Conservation (phyloP, 2,797 vertebrate species). For the Pelodytes ibericus region DNA sequence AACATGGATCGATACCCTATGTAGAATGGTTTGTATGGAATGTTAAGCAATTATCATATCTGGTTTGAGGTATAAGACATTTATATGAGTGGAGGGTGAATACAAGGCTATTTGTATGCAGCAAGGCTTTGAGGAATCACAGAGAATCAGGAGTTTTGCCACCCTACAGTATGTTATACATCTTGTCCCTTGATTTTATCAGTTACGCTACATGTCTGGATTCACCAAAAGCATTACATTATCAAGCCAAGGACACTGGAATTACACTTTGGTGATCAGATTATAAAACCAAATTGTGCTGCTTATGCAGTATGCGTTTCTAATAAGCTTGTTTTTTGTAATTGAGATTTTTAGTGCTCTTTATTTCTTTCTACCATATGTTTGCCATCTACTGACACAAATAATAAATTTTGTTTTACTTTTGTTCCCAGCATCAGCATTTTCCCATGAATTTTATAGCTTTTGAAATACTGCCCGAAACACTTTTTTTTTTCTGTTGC, state of each 20-base stretch:
- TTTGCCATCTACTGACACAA: conserved; percentile 52
- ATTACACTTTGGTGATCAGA: conserved; percentile 35
- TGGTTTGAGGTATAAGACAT: no score
- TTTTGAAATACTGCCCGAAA: conserved; percentile 44
- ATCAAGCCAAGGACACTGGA: background rate
- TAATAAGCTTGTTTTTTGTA: conserved; percentile 44
- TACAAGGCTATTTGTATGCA: no score
- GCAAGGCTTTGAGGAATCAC: no score
- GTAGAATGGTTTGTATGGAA: no score
- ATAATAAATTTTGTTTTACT: conserved; percentile 53
- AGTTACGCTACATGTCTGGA: no score
- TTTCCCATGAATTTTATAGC: conserved; percentile 44
- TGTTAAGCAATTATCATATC: no score
- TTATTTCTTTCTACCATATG: conserved; percentile 51
- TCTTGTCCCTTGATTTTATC: no score
- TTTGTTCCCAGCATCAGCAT: conserved; percentile 50
- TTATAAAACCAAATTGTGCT: conserved; percentile 26
- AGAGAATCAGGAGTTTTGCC: no score
- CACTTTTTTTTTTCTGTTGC: conserved; percentile 24
- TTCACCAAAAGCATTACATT: background rate
- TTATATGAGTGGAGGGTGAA: no score
- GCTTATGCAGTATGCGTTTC: conserved; percentile 48
- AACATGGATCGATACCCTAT: no score
- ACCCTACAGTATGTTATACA: no score
- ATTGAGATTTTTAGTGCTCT: conserved; percentile 48